phyloP scores from a whole-genome alignment of 2,797 vertebrate genomes.

The Xyrichtys novacula region DNA sequence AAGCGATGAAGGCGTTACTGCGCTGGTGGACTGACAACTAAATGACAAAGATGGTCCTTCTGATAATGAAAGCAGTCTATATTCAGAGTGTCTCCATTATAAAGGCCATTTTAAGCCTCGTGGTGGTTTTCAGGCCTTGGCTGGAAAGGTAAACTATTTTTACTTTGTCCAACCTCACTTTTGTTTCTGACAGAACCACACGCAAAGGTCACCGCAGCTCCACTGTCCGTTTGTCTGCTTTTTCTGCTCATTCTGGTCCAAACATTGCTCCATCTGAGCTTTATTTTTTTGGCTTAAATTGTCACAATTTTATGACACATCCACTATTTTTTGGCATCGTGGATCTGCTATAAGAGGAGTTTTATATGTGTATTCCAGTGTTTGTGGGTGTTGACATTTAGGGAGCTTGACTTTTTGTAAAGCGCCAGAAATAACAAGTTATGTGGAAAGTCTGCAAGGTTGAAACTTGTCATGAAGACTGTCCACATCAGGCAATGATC shows the following conservation, averaged over 20 bases:
- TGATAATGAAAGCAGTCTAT: neutral
- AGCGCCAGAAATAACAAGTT: conserved; percentile 2
- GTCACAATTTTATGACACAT: conserved; percentile 1
- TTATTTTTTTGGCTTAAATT: neutral
- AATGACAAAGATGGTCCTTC: neutral
- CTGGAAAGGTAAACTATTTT: conserved; percentile 40
- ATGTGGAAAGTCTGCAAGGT: neutral
- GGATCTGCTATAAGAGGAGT: neutral
- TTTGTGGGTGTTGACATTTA: conserved; percentile 6
- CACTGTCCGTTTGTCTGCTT: neutral
- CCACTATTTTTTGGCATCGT: neutral
- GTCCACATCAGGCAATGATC: neutral
- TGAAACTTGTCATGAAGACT: neutral
- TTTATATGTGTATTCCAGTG: neutral
- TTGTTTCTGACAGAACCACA: conserved; percentile 13
- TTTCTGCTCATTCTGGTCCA: conserved; percentile 23
- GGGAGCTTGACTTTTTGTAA: neutral
- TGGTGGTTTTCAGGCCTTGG: neutral
- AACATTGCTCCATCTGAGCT: neutral
- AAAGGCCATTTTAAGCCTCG: conserved; percentile 23
- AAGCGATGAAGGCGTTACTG: neutral
- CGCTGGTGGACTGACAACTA: neutral
- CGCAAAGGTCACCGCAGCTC: conserved; percentile 49
- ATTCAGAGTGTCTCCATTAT: conserved; percentile 3
- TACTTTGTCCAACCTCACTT: conserved; percentile 21